phyloP scores from a whole-genome alignment of 2,888 invertebrate genomes.

The Drosophila merina region DNA sequence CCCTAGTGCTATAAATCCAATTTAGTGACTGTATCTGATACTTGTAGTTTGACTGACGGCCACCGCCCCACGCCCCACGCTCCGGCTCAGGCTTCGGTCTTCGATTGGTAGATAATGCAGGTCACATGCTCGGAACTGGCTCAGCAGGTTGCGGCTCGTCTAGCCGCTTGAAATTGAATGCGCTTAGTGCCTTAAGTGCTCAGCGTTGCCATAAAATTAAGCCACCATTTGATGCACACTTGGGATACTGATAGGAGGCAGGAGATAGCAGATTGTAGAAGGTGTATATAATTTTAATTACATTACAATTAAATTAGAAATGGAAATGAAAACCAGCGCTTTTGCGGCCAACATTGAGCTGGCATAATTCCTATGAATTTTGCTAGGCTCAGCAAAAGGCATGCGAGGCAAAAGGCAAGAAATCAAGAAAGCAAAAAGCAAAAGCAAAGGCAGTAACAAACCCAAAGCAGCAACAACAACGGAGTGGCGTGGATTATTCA shows the following conservation, averaged over 20 bases:
- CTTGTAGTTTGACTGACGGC: background rate
- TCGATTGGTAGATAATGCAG: constrained; percentile 38
- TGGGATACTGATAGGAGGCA: constrained; percentile 2
- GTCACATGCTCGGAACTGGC: constrained; percentile 39
- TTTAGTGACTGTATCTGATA: background rate
- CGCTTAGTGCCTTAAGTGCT: constrained; percentile 41
- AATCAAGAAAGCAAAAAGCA: too few relatives aligned
- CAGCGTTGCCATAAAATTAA: constrained; percentile 65
- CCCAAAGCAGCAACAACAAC: constrained; percentile 22
- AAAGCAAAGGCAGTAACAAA: background rate
- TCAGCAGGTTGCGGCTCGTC: constrained; percentile 26
- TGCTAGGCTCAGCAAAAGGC: constrained; percentile 70
- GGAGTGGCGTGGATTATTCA: constrained; percentile 67
- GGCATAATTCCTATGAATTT: constrained; percentile 70
- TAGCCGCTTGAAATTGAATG: constrained; percentile 47
- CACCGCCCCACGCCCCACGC: background rate
- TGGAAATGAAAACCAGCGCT: constrained; percentile 48
- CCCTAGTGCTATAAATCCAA: background rate
- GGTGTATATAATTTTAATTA: constrained; percentile 55
- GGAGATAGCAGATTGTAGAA: constrained; percentile 7
- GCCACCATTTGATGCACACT: constrained; percentile 35
- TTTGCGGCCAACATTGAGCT: constrained; percentile 26
- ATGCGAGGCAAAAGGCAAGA: too few relatives aligned
- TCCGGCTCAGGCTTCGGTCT: background rate
- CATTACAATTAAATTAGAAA: constrained; percentile 72